Percentiles rank a stretch among this genome's conserved stretches.
These are phyloP conservation scores for Rynchops niger DNA, from an alignment of 2,113 vertebrate genomes.

Conservation along the genomic window DNA sequence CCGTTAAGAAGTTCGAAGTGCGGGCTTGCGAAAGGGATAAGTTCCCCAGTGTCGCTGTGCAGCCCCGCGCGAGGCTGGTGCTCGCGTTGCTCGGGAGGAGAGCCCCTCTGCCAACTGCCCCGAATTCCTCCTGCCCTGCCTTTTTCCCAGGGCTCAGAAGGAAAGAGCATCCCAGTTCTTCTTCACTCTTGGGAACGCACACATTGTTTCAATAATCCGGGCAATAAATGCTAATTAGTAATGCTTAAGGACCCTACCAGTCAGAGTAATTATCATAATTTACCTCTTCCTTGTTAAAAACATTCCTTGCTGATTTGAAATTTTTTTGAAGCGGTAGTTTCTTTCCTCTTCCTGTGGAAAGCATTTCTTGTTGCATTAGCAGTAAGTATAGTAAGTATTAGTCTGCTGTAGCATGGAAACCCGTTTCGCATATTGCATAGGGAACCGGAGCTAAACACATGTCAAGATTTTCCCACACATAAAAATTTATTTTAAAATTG, in stretches of 20 bases:
- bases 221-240: conserved; percentile 86
- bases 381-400: too few relatives aligned
- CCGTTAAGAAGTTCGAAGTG: background rate
- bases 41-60: background rate
- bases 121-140: conserved; percentile 48
- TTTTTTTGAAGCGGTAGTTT: background rate
- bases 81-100: background rate
- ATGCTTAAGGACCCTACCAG: conserved; percentile 80
- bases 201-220: conserved; percentile 82
- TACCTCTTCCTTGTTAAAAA: conserved; percentile 78
- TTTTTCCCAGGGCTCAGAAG: conserved; percentile 65
- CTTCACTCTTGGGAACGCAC: conserved; percentile 71
- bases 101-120: background rate
- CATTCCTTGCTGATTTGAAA: conserved; percentile 65
- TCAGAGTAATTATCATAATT: conserved; percentile 81
- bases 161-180: conserved; percentile 75
- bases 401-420: background rate
- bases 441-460: background rate
- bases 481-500: background rate
- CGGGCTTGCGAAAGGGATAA: background rate
- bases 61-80: background rate
- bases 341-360: background rate
- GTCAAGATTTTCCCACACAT: background rate
- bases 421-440: background rate
- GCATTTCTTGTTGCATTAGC: background rate